Evolutionary conservation across 1,140 invertebrate genomes (phyloP).

Genomic region (Paraescarpia echinospica): DNA sequence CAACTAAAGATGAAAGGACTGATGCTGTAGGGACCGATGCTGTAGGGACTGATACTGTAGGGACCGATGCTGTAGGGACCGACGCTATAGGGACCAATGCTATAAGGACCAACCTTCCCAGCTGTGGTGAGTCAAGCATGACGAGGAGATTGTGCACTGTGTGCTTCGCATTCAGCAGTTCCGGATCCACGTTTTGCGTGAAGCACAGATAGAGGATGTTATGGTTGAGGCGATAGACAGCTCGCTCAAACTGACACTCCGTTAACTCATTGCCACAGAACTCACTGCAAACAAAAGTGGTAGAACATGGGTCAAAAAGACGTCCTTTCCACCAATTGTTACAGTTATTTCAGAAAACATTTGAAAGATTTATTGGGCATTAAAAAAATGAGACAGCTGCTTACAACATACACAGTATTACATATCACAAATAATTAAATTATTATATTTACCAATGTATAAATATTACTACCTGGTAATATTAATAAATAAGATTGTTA

Average conservation of each 20-base stretch:
- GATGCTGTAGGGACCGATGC: no score
- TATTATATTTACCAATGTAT: no score
- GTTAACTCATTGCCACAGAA: constrained; percentile 72
- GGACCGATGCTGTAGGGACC: no score
- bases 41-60: no score
- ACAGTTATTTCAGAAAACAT: not conserved
- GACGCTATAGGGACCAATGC: no score
- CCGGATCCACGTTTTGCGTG: constrained; percentile 72
- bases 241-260: constrained; percentile 72
- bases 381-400: no score
- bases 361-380: not conserved
- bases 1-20: not conserved
- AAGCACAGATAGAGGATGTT: constrained; percentile 82
- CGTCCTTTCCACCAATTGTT: no score
- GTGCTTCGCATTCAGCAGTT: constrained; percentile 68
- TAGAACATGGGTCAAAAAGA: constrained; percentile 13
- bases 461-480: no score
- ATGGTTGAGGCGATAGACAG: constrained; percentile 76
- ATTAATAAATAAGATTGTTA: no score
- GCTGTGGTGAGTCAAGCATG: constrained; percentile 69
- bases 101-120: constrained; percentile 66
- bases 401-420: no score
- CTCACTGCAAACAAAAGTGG: constrained; percentile 65
- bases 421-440: no score
- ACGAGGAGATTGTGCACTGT: constrained; percentile 75